A percentile compares a stretch with the other conserved stretches of the same genome.
phyloP scores from a whole-genome alignment of 2,797 vertebrate genomes.

The Sebastes oblongus region DNA sequence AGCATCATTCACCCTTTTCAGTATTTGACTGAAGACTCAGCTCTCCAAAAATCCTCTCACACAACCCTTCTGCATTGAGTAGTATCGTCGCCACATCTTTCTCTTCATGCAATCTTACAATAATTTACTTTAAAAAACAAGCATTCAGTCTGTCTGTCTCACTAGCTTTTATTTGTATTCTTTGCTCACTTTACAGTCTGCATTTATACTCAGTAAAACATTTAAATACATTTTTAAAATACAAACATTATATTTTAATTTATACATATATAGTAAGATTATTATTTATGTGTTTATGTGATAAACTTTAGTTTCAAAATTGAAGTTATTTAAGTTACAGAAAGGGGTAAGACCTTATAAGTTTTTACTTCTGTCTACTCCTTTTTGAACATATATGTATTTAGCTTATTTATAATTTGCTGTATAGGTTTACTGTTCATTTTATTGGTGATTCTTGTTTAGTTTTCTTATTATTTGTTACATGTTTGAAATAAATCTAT shows the following conservation, averaged over 20 bases:
- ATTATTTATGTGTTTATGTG: too few species aligned
- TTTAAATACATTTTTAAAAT: not conserved
- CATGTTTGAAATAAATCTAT: too few species aligned
- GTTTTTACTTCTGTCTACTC: too few species aligned
- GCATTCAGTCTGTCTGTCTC: not conserved
- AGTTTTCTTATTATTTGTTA: too few species aligned
- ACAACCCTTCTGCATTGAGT: not conserved
- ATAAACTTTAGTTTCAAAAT: too few species aligned
- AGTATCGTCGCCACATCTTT: not conserved
- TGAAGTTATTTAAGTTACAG: too few species aligned
- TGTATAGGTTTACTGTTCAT: too few species aligned
- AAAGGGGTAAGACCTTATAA: too few species aligned
- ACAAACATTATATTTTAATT: not conserved
- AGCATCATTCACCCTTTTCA: not conserved
- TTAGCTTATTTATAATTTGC: too few species aligned
- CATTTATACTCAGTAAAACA: not conserved
- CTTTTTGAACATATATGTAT: too few species aligned
- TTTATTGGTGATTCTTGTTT: too few species aligned
- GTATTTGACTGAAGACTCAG: slow-evolving; percentile 4
- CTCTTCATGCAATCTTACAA: not conserved
- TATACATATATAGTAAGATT: too few species aligned
- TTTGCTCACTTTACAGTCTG: not conserved
- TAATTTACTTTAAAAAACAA: not conserved
- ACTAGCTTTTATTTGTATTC: not conserved
- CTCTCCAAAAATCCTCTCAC: not conserved